A percentile compares a stretch with the other conserved stretches of the same genome.
Evolutionary conservation across 2,113 vertebrate species (phyloP).

Genomic region (Datnioides undecimradiatus): DNA sequence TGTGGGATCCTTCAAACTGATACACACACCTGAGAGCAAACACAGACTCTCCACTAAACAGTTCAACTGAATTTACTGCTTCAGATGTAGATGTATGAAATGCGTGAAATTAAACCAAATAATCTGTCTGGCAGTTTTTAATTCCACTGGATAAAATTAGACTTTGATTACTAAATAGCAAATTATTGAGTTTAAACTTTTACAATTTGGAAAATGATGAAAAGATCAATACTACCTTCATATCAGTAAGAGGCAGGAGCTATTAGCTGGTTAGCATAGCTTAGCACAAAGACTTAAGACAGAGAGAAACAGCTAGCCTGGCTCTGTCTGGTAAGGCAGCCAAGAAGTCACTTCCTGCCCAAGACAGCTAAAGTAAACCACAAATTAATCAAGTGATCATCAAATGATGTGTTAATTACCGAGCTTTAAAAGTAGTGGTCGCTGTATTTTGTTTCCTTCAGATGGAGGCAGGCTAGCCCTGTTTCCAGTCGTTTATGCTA

Average conservation of each 20-base stretch:
- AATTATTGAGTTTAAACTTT: background rate
- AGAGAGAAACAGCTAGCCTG: background rate
- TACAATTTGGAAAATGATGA: background rate
- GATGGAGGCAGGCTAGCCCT: too few relatives aligned
- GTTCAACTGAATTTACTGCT: background rate
- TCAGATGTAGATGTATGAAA: background rate
- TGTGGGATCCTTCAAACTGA: constrained; percentile 57
- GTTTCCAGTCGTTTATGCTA: background rate
- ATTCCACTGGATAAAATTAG: background rate
- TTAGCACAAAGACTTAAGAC: too few relatives aligned
- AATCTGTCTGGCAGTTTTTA: background rate
- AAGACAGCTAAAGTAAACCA: too few relatives aligned
- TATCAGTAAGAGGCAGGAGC: background rate
- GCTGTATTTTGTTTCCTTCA: background rate
- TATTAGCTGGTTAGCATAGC: background rate
- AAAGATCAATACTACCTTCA: too few relatives aligned
- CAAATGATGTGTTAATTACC: background rate
- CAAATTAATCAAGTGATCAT: too few relatives aligned
- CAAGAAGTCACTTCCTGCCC: too few relatives aligned
- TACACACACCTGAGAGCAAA: constrained; percentile 52
- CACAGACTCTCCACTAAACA: background rate
- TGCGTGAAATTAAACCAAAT: background rate
- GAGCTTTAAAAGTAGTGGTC: background rate
- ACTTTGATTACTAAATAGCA: background rate
- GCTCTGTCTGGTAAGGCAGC: too few relatives aligned